Evolutionary conservation across 2,888 invertebrate species (phyloP).

Genomic region (Biston stratarius): DNA sequence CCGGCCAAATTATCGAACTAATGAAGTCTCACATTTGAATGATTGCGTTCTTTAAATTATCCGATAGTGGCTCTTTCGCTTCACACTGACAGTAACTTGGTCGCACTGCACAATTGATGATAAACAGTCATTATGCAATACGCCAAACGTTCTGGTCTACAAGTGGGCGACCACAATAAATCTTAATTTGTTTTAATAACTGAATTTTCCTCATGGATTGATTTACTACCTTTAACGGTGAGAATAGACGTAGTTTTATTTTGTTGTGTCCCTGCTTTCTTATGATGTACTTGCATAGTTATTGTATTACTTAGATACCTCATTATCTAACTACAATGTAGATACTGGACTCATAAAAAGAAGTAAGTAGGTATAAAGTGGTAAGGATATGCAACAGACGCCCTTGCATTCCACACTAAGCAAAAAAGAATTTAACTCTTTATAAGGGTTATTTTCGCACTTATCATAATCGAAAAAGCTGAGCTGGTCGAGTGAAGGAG

Average conservation of each 20-base stretch:
- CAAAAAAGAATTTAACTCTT: neutral
- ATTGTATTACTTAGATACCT: neutral
- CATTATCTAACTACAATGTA: neutral
- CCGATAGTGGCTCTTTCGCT: slow-evolving; percentile 1
- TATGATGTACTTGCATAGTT: neutral
- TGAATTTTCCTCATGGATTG: slow-evolving; percentile 42
- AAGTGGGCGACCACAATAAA: slow-evolving; percentile 44
- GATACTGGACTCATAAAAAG: neutral
- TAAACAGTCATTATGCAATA: slow-evolving; percentile 48
- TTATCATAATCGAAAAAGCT: neutral
- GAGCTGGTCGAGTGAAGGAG: neutral
- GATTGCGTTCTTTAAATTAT: neutral
- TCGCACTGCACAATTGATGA: slow-evolving; percentile 39
- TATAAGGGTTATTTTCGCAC: neutral
- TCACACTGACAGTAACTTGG: neutral
- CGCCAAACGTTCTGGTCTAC: slow-evolving; percentile 38
- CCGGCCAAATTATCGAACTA: neutral
- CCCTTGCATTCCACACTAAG: slow-evolving; percentile 1
- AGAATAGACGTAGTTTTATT: slow-evolving; percentile 9
- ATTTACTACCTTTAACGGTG: slow-evolving; percentile 37
- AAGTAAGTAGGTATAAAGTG: too few relatives aligned
- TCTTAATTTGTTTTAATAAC: slow-evolving; percentile 43
- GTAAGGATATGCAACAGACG: neutral
- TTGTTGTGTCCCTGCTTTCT: slow-evolving; percentile 15
- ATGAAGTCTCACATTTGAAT: neutral